Base-by-base conservation (phyloP, 2,797 vertebrate genomes). In the Octomys mimax region DNA sequence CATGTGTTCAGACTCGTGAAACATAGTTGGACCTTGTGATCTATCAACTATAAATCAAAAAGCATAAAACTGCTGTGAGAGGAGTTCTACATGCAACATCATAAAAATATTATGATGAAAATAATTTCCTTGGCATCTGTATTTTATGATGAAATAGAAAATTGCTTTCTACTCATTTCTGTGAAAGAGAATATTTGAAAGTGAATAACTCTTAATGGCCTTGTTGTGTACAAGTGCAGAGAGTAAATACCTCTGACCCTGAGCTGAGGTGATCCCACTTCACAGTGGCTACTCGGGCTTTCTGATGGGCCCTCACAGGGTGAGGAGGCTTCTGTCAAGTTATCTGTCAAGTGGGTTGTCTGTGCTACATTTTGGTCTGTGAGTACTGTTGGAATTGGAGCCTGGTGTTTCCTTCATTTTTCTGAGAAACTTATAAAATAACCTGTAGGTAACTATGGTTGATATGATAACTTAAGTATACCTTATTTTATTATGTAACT, bases 111-210 rank as follows among this genome's bases (percentile, higher is more conserved):
- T 78, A 73, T 9, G 22, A 11, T 57, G 54, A 57, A 57, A 92
- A 82, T 24, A 14, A 61, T 33, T 70, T 70, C 66, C 22, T 68
- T 89, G 31, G n/a, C 11, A 59, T 14, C 3, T 57, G 2, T 12
- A 39, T 1, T 95, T 82, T 18, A 52, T 54, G 70, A 92, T 73
- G 57, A 90, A 78, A 95, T 87, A 54, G 82, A 82, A 94, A 87
- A 33, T 79, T n/a, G 22, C 22, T 73, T 79, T 49, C n/a, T 24
- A 90, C 52, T n/a, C 54, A 90, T 87, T 92, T 28, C 52, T 5
- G 22, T 94, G 54, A 93, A 85, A 49, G 89, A 33, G 85, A 92
- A 78, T 57, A 87, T 78, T 57, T 77, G 84, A 95, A 94, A 89
- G 75, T 85, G 39, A 81, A 85, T 92, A 64, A 59, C 16, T 36